These are phyloP conservation scores for Diploscapter pachys DNA, from an alignment of 1,140 invertebrate species.

Conservation along the genomic window DNA sequence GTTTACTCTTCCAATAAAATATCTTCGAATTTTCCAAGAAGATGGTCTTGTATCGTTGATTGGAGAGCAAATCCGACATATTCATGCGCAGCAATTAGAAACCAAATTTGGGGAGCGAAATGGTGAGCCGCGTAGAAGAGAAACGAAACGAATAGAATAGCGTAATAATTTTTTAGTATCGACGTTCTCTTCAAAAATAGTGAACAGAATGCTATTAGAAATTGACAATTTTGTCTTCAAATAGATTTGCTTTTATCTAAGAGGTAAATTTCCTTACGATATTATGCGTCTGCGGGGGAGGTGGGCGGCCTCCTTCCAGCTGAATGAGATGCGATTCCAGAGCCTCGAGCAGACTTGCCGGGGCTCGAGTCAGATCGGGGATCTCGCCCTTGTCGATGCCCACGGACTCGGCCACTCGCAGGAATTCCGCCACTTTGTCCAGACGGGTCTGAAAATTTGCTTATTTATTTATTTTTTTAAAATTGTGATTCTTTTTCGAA, in stretches of 20 bases:
- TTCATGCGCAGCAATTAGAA: too few species aligned
- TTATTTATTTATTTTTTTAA: too few species aligned
- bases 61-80: too few species aligned
- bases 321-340: slow-evolving; percentile 89
- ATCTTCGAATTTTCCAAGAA: background rate
- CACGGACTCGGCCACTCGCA: slow-evolving; percentile 94
- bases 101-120: too few species aligned
- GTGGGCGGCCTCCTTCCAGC: slow-evolving; percentile 68
- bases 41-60: too few species aligned
- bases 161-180: too few species aligned
- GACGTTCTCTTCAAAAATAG: background rate
- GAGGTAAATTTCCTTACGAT: slow-evolving; percentile 2
- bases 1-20: too few species aligned
- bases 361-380: slow-evolving; percentile 93
- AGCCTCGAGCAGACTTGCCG: slow-evolving; percentile 92
- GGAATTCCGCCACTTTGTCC: slow-evolving; percentile 95
- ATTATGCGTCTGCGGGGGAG: slow-evolving; percentile 25
- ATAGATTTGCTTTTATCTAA: too few species aligned
- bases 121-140: too few species aligned
- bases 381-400: slow-evolving; percentile 98
- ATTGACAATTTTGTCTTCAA: too few species aligned
- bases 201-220: slow-evolving; percentile 1
- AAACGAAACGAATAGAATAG: too few species aligned
- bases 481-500: background rate
- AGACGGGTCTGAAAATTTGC: slow-evolving; percentile 69